A percentile compares a stretch with the other conserved stretches of the same genome.
phyloP scores from a whole-genome alignment of 1,140 invertebrate species.

The Zaprionus lachaisei region DNA sequence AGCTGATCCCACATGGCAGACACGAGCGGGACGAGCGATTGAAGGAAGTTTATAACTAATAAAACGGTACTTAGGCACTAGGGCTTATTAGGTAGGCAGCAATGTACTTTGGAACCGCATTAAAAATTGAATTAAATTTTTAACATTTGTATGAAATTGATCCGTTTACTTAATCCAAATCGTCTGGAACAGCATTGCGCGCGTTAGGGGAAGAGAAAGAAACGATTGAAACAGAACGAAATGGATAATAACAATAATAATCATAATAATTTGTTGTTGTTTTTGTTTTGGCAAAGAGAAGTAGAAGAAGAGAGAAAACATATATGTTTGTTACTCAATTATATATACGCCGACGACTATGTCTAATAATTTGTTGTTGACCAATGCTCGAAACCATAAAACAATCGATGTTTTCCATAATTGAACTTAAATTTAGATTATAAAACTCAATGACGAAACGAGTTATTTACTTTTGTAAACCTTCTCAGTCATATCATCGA shows the following conservation, averaged over 20 bases:
- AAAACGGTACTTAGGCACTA: constrained; percentile 78
- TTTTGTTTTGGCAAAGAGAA: constrained; percentile 42
- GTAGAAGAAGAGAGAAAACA: constrained; percentile 49
- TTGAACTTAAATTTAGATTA: constrained; percentile 73
- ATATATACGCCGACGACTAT: constrained; percentile 51
- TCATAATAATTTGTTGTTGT: not conserved
- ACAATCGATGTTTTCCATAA: constrained; percentile 29
- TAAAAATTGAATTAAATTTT: constrained; percentile 45
- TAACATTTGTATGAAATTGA: constrained; percentile 40
- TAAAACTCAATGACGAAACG: constrained; percentile 65
- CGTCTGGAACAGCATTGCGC: constrained; percentile 58
- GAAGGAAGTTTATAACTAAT: constrained; percentile 34
- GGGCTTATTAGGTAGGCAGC: constrained; percentile 47
- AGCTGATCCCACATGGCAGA: constrained; percentile 38
- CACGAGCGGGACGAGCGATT: not conserved
- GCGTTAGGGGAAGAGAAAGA: constrained; percentile 36
- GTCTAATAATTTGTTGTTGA: constrained; percentile 53
- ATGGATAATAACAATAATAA: constrained; percentile 22
- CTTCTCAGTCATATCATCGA: constrained; percentile 94
- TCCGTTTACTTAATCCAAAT: constrained; percentile 70
- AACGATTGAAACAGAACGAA: constrained; percentile 49
- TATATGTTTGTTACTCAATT: constrained; percentile 47
- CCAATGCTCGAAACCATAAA: constrained; percentile 67
- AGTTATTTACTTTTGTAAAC: constrained; percentile 90
- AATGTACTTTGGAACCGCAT: constrained; percentile 33